Evolutionary conservation across 2,888 invertebrate species (phyloP), one percentile per base, ranked within the genome.

Genomic region (Dione vanillae): DNA sequence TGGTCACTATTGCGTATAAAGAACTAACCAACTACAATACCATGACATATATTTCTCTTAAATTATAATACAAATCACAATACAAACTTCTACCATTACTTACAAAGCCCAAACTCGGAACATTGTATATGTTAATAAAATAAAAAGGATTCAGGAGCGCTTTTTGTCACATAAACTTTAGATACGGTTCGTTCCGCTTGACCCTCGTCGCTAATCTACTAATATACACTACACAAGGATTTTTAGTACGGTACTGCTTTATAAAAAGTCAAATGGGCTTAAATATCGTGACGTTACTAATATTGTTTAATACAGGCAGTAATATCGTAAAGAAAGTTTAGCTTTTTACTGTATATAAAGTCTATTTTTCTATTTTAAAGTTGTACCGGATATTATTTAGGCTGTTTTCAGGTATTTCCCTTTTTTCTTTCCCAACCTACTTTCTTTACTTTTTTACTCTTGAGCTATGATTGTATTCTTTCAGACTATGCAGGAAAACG

Each of bases 161-260:
- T 19, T 19, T 64, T 64, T 64, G 49, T 64, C 35, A 49, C 49
- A 64, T 64, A 64, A 64, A 64, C 62, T 64, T 64, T 64, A 64
- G 49, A 64, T 64, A 64, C 62, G 37, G 35, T 37, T n/a, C 62
- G 19, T 49, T 64, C 37, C 8, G 19, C 62, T 49, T 49, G 49
- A 64, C 64, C 49, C 49, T 64, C 12, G 64, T 47, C 47, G 47
- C 64, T 64, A 49, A 49, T 64, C 49, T 64, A 9, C 61, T 61
- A 61, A 61, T 61, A 61, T 27, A 61, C 61, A 61, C 61, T 45
- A 45, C n/a, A 45, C 20, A 61, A 45, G 27, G 45, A 35, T 45
- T 61, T 61, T 45, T 27, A 61, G 45, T 45, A 61, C n/a, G 37
- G 56, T 35, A 11, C 11, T n/a, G n/a, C 27, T 43, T 27, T 45